Evolutionary conservation across 1,140 invertebrate genomes (phyloP), one percentile per base, ranked within the genome.

Genomic region (Tetragnatha versicolor): DNA sequence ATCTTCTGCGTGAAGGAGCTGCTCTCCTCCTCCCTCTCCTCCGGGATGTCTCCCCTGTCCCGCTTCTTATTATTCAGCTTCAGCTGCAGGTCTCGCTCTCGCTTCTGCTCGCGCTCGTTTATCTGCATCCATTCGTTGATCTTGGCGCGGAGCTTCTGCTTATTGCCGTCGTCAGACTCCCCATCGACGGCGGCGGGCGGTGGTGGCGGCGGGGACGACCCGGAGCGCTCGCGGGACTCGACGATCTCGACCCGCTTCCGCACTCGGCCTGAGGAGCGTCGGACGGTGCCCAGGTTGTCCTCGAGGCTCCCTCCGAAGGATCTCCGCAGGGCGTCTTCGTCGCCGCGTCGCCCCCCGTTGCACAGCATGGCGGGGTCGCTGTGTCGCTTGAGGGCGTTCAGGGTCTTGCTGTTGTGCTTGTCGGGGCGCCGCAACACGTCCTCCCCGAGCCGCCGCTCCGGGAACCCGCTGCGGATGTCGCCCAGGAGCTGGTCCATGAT

Each of bases 241-340:
- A 93, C 89, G 4, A 93, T 84, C 82, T 92, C 92, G 2, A 90
- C 90, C 45, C 91, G 85, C 82, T 89, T 90, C 72, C 84, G 81
- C n/a, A n/a, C n/a, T 79, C 91, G 90, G n/a, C 91, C 87, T n/a
- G n/a, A n/a, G 17, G 91, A 91, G 83, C 92, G 89, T 17, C 94
- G 88, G 0, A 94, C 95, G 25, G 94, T 91, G 88, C 96, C 94
- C 35, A 87, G 78, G 27, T 85, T 86, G 3, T 85, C 86, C 12
- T 72, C 88, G 92, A 47, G 31, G 25, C 42, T 87, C 85, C 93
- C 94, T 31, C 93, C 93, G 90, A 93, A 94, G 10, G 93, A 93
- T 84, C 93, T 93, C 42, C 93, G 86, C 83, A 96, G 93, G 22
- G 92, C 86, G 12, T 83, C 84, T 25, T 92, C 90, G 2, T 92